phyloP scores from a whole-genome alignment of 2,797 vertebrate species.

The Ctenosaura bakeri region DNA sequence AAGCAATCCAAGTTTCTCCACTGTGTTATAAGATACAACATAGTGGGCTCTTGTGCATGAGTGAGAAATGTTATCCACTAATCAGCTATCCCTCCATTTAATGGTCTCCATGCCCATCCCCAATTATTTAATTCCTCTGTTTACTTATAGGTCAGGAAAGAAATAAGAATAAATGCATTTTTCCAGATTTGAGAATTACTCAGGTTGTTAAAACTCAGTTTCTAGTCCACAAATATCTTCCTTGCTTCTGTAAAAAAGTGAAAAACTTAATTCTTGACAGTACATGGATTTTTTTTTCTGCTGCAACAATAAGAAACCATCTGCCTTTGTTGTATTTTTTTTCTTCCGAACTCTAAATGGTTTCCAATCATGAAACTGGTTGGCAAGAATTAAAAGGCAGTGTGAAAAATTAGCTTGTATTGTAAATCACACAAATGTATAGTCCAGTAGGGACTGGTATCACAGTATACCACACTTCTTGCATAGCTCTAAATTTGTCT shows the following conservation, averaged over 20 bases:
- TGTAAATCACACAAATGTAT: constrained; percentile 32
- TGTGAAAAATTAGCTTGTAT: constrained; percentile 61
- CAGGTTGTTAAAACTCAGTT: not conserved
- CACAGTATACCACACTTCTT: constrained; percentile 34
- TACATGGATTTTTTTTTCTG: not conserved
- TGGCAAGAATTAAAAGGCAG: constrained; percentile 58
- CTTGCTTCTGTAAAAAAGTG: not conserved
- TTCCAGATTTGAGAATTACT: not conserved
- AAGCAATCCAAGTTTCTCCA: not conserved
- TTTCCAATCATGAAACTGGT: constrained; percentile 52
- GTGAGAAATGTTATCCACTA: not conserved
- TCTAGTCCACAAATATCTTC: not conserved
- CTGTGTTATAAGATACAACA: not conserved
- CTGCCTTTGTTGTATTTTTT: constrained; percentile 29
- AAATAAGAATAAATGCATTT: too few relatives aligned
- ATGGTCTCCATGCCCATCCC: not conserved
- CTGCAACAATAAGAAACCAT: constrained; percentile 27
- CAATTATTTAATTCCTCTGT: not conserved
- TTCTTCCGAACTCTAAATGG: constrained; percentile 39
- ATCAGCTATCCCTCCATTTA: not conserved
- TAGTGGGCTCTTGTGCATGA: not conserved
- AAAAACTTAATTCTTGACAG: not conserved
- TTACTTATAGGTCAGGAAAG: too few relatives aligned
- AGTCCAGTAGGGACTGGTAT: constrained; percentile 52
- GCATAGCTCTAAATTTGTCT: constrained; percentile 11